Percentiles rank a stretch among this genome's conserved stretches.
Evolutionary conservation across 1,140 invertebrate species (phyloP).

Genomic region (Drosophila ananassae): DNA sequence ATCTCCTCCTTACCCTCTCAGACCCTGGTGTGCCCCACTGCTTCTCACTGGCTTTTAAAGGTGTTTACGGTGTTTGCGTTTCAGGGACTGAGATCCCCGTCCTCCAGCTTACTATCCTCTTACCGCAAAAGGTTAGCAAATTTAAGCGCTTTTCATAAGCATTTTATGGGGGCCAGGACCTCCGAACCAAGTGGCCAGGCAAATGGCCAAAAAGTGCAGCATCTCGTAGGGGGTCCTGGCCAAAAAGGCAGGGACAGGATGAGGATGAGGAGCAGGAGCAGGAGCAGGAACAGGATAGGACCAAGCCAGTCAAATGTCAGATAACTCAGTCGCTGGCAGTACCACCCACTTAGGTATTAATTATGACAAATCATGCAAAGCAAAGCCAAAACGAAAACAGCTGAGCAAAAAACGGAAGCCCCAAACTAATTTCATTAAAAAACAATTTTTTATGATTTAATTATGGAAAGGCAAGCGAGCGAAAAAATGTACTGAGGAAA

Average conservation of each 20-base stretch:
- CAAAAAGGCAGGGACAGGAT: neutral
- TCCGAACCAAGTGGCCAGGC: conserved; percentile 24
- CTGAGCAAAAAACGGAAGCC: conserved; percentile 16
- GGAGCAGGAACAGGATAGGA: neutral
- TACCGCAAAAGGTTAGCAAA: conserved; percentile 65
- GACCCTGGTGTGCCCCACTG: conserved; percentile 9
- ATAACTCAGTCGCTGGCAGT: conserved; percentile 10
- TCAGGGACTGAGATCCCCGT: neutral
- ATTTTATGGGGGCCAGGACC: conserved; percentile 63
- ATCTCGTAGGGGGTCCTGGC: conserved; percentile 5
- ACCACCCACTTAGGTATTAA: conserved; percentile 56
- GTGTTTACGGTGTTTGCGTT: conserved; percentile 77
- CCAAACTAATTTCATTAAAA: conserved; percentile 64
- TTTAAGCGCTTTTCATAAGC: conserved; percentile 79
- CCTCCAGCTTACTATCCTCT: neutral
- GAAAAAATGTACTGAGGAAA: conserved; percentile 20
- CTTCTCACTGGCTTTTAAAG: conserved; percentile 58
- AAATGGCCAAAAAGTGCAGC: conserved; percentile 68
- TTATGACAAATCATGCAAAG: conserved; percentile 70
- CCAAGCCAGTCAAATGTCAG: conserved; percentile 45
- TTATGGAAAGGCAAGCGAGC: conserved; percentile 29
- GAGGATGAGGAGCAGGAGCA: no score
- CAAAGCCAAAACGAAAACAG: conserved; percentile 45
- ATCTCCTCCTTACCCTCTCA: neutral
- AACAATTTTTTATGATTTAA: conserved; percentile 62